Conservation (phyloP, 2,113 vertebrate species). For the Sterrhoptilus dennistouni region DNA sequence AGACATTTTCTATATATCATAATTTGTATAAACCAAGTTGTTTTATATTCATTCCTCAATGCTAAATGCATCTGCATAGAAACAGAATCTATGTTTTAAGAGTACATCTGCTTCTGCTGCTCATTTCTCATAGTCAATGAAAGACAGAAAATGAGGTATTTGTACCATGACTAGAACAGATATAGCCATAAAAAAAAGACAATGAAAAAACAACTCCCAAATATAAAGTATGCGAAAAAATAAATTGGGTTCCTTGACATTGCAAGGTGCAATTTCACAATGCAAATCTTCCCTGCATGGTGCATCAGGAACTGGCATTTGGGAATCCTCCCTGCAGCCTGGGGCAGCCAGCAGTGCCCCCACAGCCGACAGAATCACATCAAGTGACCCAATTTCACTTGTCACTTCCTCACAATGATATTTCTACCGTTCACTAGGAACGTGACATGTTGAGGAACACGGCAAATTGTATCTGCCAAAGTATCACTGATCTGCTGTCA, state of each 20-base stretch:
- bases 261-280: constrained; percentile 13
- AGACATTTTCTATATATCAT: not conserved
- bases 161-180: constrained; percentile 28
- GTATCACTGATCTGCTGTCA: not conserved
- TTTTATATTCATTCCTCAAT: constrained; percentile 45
- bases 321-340: not conserved
- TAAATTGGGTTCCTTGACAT: constrained; percentile 31
- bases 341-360: not conserved
- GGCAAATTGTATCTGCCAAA: not conserved
- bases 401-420: not conserved
- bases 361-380: not conserved
- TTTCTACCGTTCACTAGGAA: not conserved
- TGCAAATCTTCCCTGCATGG: not conserved
- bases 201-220: not conserved
- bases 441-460: not conserved
- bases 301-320: not conserved
- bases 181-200: not conserved
- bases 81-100: constrained; percentile 48
- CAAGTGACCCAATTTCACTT: not conserved
- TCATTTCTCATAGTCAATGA: constrained; percentile 40
- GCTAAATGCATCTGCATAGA: constrained; percentile 49
- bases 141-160: constrained; percentile 46
- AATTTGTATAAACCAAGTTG: constrained; percentile 25
- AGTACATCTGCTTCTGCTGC: constrained; percentile 43
- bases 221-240: constrained; percentile 8